These are phyloP conservation scores for Watsonalla cultraria DNA, from an alignment of 2,888 invertebrate genomes.

Conservation along the genomic window DNA sequence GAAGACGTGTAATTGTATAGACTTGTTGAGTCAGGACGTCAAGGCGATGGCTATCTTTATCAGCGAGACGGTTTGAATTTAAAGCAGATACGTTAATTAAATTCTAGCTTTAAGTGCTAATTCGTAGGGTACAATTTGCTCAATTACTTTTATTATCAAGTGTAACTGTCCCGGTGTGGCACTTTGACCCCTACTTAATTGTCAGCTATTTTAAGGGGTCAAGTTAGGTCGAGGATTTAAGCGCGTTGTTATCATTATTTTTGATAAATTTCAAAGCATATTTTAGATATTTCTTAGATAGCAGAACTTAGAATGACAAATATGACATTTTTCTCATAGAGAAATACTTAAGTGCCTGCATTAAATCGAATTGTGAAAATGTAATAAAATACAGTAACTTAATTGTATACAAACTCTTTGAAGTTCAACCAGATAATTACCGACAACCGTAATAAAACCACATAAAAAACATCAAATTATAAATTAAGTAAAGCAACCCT, in stretches of 20 bases:
- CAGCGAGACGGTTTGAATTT: slow-evolving; percentile 3
- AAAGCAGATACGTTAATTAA: slow-evolving; percentile 3
- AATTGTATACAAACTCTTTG: too few species aligned
- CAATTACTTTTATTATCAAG: slow-evolving; percentile 1
- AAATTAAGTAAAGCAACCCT: background rate
- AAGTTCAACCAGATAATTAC: too few species aligned
- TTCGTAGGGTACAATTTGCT: background rate
- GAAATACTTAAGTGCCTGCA: too few species aligned
- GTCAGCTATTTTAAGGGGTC: background rate
- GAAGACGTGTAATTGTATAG: slow-evolving; percentile 1
- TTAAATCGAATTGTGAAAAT: too few species aligned
- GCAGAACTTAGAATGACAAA: too few species aligned
- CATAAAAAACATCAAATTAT: background rate
- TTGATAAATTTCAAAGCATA: too few species aligned
- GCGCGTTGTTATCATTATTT: too few species aligned
- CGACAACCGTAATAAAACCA: too few species aligned
- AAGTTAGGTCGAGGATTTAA: background rate
- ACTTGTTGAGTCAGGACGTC: slow-evolving; percentile 3
- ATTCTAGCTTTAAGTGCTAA: slow-evolving; percentile 1
- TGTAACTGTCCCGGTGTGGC: background rate
- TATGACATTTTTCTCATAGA: too few species aligned
- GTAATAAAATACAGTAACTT: too few species aligned
- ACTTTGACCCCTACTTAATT: background rate
- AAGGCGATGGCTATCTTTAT: slow-evolving; percentile 3
- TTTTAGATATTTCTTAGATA: too few species aligned